Percentiles rank a stretch among this genome's conserved stretches.
phyloP scores from a whole-genome alignment of 2,113 vertebrate genomes.

The Hystrix brachyura region DNA sequence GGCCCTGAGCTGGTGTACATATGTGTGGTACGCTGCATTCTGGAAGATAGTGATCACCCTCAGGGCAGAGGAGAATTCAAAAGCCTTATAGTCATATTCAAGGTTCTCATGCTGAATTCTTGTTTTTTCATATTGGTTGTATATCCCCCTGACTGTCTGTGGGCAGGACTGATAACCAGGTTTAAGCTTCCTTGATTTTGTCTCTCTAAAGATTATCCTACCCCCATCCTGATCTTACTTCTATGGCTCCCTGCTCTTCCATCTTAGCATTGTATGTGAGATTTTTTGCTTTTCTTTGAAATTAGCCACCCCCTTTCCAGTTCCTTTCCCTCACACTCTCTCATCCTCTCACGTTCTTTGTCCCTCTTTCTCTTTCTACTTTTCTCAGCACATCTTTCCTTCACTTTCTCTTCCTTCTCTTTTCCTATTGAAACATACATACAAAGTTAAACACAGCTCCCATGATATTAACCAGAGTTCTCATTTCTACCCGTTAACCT shows the following conservation, averaged over 20 bases:
- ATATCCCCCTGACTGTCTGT: background rate
- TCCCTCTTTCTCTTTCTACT: background rate
- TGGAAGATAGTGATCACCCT: background rate
- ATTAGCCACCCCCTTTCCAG: background rate
- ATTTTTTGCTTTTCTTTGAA: conserved; percentile 32
- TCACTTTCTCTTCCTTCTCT: background rate
- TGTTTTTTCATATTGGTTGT: background rate
- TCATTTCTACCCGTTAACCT: background rate
- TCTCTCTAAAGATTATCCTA: background rate
- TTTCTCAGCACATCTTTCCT: background rate
- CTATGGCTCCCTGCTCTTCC: background rate
- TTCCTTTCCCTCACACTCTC: background rate
- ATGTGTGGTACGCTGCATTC: background rate
- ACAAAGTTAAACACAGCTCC: background rate
- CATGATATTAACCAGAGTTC: background rate
- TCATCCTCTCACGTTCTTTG: background rate
- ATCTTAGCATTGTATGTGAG: background rate
- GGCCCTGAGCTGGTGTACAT: background rate
- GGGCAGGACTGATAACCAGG: background rate
- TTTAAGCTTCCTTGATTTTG: background rate
- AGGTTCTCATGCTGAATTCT: background rate
- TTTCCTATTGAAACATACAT: background rate
- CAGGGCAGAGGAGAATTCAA: background rate
- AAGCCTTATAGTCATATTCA: background rate
- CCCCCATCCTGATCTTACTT: background rate